phyloP scores from a whole-genome alignment of 1,140 invertebrate species.

The Atta texana region DNA sequence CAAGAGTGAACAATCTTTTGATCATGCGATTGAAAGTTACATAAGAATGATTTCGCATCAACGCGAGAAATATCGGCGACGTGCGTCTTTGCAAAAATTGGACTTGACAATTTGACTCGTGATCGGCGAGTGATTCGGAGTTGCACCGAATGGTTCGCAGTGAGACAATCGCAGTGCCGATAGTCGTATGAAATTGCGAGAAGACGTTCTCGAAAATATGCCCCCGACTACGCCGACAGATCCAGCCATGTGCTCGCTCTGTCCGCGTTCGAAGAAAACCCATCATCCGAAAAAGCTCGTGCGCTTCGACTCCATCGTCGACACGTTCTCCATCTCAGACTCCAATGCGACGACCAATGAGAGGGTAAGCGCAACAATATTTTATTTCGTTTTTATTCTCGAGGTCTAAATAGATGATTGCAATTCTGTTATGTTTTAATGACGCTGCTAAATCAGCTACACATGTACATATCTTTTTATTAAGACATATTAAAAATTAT shows the following conservation, averaged over 20 bases:
- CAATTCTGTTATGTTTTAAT: background rate
- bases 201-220: constrained; percentile 78
- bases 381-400: constrained; percentile 7
- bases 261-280: constrained; percentile 86
- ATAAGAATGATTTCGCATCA: background rate
- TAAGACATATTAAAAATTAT: background rate
- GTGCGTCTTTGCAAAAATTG: background rate
- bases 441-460: background rate
- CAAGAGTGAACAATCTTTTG: constrained; percentile 12
- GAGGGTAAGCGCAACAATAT: constrained; percentile 84
- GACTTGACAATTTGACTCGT: background rate
- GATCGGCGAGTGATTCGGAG: background rate
- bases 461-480: background rate
- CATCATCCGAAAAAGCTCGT: constrained; percentile 87
- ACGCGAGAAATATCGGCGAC: background rate
- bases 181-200: constrained; percentile 56
- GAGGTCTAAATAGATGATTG: background rate
- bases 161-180: constrained; percentile 34
- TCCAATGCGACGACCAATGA: constrained; percentile 83
- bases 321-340: constrained; percentile 88
- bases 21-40: constrained; percentile 7
- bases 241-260: constrained; percentile 88
- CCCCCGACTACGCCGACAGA: constrained; percentile 81
- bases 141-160: background rate
- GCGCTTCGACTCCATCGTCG: constrained; percentile 88